phyloP scores from a whole-genome alignment of 2,797 vertebrate species.

The Chromobotia macracanthus region DNA sequence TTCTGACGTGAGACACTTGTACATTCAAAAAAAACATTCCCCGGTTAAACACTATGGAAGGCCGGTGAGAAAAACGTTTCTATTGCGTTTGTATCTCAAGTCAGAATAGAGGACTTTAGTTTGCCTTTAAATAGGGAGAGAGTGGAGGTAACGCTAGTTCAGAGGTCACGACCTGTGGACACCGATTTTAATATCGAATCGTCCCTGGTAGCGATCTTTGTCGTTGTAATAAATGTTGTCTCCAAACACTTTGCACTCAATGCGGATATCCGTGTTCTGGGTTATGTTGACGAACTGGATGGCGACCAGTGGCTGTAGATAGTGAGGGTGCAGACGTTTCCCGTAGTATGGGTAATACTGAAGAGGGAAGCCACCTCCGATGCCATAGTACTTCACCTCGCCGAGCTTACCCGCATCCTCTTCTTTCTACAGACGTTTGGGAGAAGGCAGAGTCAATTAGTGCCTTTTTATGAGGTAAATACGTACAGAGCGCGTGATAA shows the following conservation, averaged over 20 bases:
- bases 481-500: background rate
- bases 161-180: slow-evolving; percentile 86
- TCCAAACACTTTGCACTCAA: slow-evolving; percentile 92
- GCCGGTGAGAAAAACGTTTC: slow-evolving; percentile 20
- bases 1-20: slow-evolving; percentile 57
- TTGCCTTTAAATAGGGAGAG: slow-evolving; percentile 50
- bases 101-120: slow-evolving; percentile 52
- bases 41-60: slow-evolving; percentile 21
- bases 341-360: slow-evolving; percentile 98
- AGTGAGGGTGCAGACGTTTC: slow-evolving; percentile 86
- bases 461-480: background rate
- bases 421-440: slow-evolving; percentile 77
- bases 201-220: slow-evolving; percentile 97
- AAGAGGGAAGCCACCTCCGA: slow-evolving; percentile 86
- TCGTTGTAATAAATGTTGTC: slow-evolving; percentile 93
- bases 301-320: slow-evolving; percentile 93
- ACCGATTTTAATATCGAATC: slow-evolving; percentile 92
- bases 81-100: slow-evolving; percentile 50
- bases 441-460: background rate
- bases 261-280: slow-evolving; percentile 81
- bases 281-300: slow-evolving; percentile 94
- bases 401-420: slow-evolving; percentile 86
- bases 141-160: slow-evolving; percentile 66
- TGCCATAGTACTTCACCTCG: slow-evolving; percentile 83
- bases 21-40: slow-evolving; percentile 48